A percentile compares a stretch with the other conserved stretches of the same genome.
phyloP scores from a whole-genome alignment of 64 coral and sea anemone genomes.

The Porites australiensis region DNA sequence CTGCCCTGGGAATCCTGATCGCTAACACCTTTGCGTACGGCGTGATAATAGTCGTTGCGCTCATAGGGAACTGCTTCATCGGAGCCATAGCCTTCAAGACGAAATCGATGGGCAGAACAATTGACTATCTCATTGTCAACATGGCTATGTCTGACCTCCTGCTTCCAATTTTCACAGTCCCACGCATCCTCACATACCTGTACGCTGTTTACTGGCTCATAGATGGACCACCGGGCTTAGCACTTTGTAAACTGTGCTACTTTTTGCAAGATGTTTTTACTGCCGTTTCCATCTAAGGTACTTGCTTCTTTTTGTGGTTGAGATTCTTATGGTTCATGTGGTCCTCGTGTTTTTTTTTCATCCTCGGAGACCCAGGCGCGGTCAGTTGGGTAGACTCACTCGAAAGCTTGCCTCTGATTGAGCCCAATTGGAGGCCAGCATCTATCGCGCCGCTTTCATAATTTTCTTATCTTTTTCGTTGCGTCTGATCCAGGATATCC shows the following conservation, averaged over 20 bases:
- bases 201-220: slow-evolving; percentile 4
- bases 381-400: too few relatives aligned
- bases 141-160: slow-evolving; percentile 25
- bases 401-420: too few relatives aligned
- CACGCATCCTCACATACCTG: neutral
- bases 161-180: neutral
- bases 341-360: neutral
- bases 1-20: neutral
- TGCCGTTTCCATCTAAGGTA: neutral
- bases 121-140: slow-evolving; percentile 16
- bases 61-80: neutral
- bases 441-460: too few relatives aligned
- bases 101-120: slow-evolving; percentile 1
- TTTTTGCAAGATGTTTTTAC: slow-evolving; percentile 8
- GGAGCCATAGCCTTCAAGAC: neutral
- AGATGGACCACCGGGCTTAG: neutral
- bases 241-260: slow-evolving; percentile 14
- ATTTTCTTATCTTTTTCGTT: neutral
- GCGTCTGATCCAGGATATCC: neutral
- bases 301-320: neutral
- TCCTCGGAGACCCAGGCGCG: neutral
- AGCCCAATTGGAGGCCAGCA: too few relatives aligned
- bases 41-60: neutral
- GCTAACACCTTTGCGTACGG: neutral
- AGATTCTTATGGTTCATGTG: neutral